Conservation (phyloP, 2,113 vertebrate species). For the Nesogale talazaci region DNA sequence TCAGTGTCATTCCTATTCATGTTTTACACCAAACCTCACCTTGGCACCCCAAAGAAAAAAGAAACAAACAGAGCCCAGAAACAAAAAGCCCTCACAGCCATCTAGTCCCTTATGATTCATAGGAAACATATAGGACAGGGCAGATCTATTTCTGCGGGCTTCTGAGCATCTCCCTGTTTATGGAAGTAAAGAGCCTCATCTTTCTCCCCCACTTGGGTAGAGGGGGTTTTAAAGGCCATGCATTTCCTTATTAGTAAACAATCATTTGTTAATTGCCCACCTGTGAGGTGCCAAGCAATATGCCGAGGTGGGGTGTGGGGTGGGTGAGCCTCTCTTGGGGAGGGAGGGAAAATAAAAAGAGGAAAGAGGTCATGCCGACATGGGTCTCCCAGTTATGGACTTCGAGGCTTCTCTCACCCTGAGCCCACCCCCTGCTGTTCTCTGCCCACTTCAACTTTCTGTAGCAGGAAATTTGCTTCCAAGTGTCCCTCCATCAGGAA, state of each 20-base stretch:
- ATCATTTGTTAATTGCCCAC: neutral
- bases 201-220: neutral
- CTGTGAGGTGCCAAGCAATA: neutral
- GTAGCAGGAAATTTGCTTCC: neutral
- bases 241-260: neutral
- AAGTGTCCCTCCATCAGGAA: too few relatives aligned
- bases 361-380: neutral
- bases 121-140: too few relatives aligned
- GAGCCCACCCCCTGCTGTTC: too few relatives aligned
- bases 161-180: too few relatives aligned
- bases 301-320: too few relatives aligned
- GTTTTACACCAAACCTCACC: neutral
- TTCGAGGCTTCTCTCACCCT: neutral
- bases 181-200: too few relatives aligned
- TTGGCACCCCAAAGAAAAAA: too few relatives aligned
- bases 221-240: neutral
- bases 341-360: neutral
- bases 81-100: too few relatives aligned
- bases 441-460: neutral
- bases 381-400: neutral
- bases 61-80: too few relatives aligned
- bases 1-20: neutral
- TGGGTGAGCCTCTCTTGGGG: neutral
- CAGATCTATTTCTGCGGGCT: too few relatives aligned
- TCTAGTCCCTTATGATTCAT: too few relatives aligned